A percentile compares a stretch with the other conserved stretches of the same genome.
These are phyloP conservation scores for Philopotamus ludificatus DNA, from an alignment of 1,140 invertebrate species.

Conservation along the genomic window DNA sequence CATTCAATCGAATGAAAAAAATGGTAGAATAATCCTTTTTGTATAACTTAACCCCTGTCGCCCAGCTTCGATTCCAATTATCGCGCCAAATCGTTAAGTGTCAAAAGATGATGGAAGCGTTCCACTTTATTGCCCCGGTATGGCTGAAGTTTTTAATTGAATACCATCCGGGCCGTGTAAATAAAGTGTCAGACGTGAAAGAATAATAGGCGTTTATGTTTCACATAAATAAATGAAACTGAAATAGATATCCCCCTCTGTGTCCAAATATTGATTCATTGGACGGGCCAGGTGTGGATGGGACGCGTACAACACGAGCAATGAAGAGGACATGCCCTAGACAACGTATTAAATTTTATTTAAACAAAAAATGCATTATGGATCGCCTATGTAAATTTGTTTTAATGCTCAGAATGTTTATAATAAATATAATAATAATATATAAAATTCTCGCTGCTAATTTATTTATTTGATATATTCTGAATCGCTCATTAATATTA, in stretches of 20 bases:
- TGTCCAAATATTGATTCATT: slow-evolving; percentile 26
- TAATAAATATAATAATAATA: neutral
- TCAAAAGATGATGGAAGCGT: slow-evolving; percentile 30
- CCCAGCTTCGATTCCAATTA: neutral
- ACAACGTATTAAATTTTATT: neutral
- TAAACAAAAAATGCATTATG: neutral
- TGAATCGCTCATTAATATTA: no score
- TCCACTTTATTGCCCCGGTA: neutral
- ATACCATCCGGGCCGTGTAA: slow-evolving; percentile 14
- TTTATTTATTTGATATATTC: no score
- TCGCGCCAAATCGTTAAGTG: slow-evolving; percentile 7
- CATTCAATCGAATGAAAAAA: neutral
- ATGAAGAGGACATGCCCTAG: no score
- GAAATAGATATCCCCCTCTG: slow-evolving; percentile 13
- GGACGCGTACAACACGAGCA: no score
- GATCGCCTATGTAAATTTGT: no score
- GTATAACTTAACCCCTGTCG: neutral
- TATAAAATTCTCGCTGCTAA: neutral
- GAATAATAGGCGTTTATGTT: slow-evolving; percentile 26
- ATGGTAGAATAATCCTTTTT: neutral
- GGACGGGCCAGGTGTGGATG: slow-evolving; percentile 11
- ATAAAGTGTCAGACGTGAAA: slow-evolving; percentile 26
- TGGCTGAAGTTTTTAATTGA: slow-evolving; percentile 16
- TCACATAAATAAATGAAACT: slow-evolving; percentile 21
- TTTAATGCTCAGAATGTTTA: neutral